Evolutionary conservation across 2,113 vertebrate species (phyloP), one percentile per base, ranked within the genome.

Genomic region (Pelecanoides urinatrix): DNA sequence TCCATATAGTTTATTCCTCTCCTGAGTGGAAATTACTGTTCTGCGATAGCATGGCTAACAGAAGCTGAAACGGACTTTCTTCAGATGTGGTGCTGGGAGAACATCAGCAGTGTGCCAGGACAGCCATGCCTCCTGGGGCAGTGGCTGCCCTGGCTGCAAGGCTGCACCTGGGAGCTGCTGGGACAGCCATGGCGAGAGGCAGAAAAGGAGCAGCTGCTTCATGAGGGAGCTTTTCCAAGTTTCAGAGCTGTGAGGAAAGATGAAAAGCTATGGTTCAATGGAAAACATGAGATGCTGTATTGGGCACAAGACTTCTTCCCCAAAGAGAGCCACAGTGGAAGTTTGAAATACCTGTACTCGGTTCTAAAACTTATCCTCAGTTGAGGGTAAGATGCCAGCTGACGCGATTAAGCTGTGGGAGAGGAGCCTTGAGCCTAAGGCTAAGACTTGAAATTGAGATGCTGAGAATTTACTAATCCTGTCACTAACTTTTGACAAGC

Each of bases 101-200:
- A 11, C 20, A 3, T 2, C 27, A 58, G 27, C 27, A 16, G 5
- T 44, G n/a, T 84, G 50, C 59, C 61, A 47, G 45, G 50, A 32
- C 30, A 40, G 59, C 50, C 2, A 0, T 50, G 34, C 34, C 59
- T 38, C n/a, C 58, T 61, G 38, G 7, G 22, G 14, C n/a, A 30
- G 29, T 1, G 2, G n/a, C 77, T 81, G 42, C 30, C 26, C 23
- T 68, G 0, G 0, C 36, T 66, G 26, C 36, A 15, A 36, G 40
- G 16, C 26, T 55, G 9, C 68, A 11, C n/a, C 25, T 47, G 13
- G 63, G 10, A 81, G 50, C 38, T 76, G 67, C 67, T 59, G 59
- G 38, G 49, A 62, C 55, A 56, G 30, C 14, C 5, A 32, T 72
- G 42, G 18, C 71, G 71, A 72, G n/a, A 87, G 61, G 38, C 56